Conservation (phyloP, 2,113 vertebrate genomes). For the Felis chaus region DNA sequence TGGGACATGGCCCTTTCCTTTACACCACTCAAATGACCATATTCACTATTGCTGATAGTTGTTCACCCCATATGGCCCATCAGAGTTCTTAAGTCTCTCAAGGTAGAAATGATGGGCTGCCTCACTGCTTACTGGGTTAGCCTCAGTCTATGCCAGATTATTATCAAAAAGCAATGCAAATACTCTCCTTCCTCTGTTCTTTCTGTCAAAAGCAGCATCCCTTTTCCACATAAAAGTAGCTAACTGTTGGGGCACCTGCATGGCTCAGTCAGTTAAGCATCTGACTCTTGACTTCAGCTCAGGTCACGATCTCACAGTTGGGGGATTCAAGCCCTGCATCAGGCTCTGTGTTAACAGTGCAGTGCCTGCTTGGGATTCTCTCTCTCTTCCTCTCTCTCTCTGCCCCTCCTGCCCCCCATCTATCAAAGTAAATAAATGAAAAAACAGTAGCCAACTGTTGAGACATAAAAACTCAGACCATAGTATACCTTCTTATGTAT, state of each 20-base stretch:
- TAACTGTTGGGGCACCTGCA: neutral
- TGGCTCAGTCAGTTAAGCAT: too few relatives aligned
- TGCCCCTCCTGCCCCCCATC: too few relatives aligned
- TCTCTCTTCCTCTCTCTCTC: too few relatives aligned
- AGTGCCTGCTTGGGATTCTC: too few relatives aligned
- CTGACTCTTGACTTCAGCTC: too few relatives aligned
- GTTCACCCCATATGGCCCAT: neutral
- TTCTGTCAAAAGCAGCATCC: neutral
- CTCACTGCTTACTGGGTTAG: neutral
- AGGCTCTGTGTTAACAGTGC: too few relatives aligned
- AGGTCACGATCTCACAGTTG: too few relatives aligned
- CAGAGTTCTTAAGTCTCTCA: neutral
- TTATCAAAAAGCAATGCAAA: neutral
- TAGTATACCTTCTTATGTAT: neutral
- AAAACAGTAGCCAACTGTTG: neutral
- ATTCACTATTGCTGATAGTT: neutral
- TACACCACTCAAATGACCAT: neutral
- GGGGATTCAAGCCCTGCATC: too few relatives aligned
- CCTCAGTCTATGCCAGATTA: neutral
- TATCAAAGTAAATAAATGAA: too few relatives aligned
- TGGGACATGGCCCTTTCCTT: neutral
- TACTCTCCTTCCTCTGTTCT: neutral
- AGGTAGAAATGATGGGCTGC: neutral
- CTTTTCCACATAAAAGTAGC: neutral
- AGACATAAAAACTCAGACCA: neutral